phyloP scores from a whole-genome alignment of 1,140 invertebrate genomes.

The Scaptomyza hsui region DNA sequence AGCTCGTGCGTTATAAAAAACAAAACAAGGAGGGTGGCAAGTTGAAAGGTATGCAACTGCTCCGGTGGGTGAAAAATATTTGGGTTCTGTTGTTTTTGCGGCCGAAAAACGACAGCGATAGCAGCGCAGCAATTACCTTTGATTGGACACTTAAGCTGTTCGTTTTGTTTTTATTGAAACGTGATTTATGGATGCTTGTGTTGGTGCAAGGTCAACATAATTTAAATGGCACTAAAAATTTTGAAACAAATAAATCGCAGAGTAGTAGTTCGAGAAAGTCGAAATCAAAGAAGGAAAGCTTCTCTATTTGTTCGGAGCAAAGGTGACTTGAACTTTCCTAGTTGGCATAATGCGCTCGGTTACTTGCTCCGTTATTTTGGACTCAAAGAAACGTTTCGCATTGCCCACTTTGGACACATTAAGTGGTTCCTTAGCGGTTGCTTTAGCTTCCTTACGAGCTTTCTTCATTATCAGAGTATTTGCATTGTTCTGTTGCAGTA shows the following conservation, averaged over 20 bases:
- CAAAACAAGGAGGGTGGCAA: conserved; percentile 7
- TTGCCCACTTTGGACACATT: conserved; percentile 51
- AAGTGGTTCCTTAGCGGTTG: background rate
- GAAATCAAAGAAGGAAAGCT: background rate
- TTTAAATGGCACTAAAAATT: conserved; percentile 15
- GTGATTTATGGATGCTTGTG: conserved; percentile 55
- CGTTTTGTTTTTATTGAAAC: conserved; percentile 60
- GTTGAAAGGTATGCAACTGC: conserved; percentile 20
- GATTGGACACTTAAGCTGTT: conserved; percentile 76
- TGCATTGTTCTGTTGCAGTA: background rate
- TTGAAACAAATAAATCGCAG: background rate
- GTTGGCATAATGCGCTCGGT: background rate
- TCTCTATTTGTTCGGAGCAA: background rate
- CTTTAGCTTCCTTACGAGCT: background rate
- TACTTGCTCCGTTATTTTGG: conserved; percentile 51
- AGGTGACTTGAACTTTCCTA: background rate
- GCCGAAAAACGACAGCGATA: conserved; percentile 22
- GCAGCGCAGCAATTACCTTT: conserved; percentile 67
- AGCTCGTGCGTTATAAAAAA: background rate
- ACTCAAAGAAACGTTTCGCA: conserved; percentile 55
- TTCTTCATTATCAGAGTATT: no score
- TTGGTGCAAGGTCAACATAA: conserved; percentile 49
- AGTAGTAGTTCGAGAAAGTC: background rate
- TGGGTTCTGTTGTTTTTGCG: conserved; percentile 34
- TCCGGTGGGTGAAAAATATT: conserved; percentile 16